Percentiles rank a stretch among this genome's conserved stretches.
These are phyloP conservation scores for Hemitrygon akajei DNA, from an alignment of 2,797 vertebrate species.

Conservation along the genomic window DNA sequence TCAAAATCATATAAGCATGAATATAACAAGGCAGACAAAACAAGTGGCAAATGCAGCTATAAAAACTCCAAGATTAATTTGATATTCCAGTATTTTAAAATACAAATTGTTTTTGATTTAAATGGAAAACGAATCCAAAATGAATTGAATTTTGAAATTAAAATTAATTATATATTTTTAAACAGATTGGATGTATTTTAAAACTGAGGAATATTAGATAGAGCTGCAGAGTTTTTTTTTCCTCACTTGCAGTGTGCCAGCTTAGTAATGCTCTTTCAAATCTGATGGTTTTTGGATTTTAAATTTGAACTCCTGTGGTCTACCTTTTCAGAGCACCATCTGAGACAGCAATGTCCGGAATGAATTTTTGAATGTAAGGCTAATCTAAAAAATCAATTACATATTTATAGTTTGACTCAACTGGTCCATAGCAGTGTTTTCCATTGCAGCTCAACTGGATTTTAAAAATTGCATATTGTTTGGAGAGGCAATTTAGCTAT, in stretches of 20 bases:
- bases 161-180: neutral
- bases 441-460: neutral
- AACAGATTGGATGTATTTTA: neutral
- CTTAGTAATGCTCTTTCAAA: neutral
- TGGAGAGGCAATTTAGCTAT: neutral
- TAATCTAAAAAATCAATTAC: neutral
- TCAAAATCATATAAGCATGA: neutral
- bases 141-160: neutral
- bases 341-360: neutral
- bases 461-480: neutral
- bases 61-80: neutral
- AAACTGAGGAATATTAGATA: neutral
- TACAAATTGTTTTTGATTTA: neutral
- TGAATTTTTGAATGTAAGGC: neutral
- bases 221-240: neutral
- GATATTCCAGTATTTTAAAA: neutral
- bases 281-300: neutral
- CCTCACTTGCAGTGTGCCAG: neutral
- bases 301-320: neutral
- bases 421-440: no score
- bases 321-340: neutral
- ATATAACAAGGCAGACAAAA: slow-evolving; percentile 10
- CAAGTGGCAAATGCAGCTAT: neutral
- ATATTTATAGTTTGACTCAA: neutral
- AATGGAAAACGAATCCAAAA: neutral